Percentiles rank a stretch among this genome's conserved stretches.
These are phyloP conservation scores for Eulemur rubriventer DNA, from an alignment of 2,797 vertebrate genomes.

Conservation along the genomic window DNA sequence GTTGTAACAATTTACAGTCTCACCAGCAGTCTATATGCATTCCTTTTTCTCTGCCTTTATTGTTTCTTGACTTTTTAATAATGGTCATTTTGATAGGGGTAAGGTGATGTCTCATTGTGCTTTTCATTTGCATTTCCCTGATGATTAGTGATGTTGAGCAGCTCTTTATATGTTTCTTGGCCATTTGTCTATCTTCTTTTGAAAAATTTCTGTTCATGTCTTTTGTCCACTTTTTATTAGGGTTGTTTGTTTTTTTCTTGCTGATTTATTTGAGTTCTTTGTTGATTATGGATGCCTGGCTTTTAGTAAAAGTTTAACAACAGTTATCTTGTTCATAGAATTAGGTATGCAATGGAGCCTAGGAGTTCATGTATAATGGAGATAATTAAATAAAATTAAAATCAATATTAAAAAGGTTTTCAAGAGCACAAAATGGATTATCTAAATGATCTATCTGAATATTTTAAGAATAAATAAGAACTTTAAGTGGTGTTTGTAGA, in stretches of 20 bases:
- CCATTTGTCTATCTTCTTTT: background rate
- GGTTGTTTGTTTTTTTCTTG: background rate
- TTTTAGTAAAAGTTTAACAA: background rate
- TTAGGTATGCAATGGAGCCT: background rate
- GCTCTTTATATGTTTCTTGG: background rate
- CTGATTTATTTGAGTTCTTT: background rate
- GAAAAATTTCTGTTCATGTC: background rate
- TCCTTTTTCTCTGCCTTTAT: background rate
- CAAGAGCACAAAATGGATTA: background rate
- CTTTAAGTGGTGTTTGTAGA: background rate
- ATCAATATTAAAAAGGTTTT: background rate
- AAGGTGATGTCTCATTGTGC: background rate
- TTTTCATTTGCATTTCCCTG: background rate
- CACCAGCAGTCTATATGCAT: background rate
- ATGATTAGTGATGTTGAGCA: background rate
- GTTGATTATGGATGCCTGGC: background rate
- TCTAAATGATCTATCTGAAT: slow-evolving; percentile 7
- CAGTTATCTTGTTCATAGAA: background rate
- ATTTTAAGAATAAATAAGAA: slow-evolving; percentile 18
- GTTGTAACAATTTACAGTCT: background rate
- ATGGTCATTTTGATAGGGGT: background rate
- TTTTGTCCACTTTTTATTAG: background rate
- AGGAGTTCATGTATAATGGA: background rate
- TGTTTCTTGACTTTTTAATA: background rate
- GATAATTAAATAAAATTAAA: background rate